phyloP scores from a whole-genome alignment of 2,797 vertebrate species.

The Eremophila alpestris region DNA sequence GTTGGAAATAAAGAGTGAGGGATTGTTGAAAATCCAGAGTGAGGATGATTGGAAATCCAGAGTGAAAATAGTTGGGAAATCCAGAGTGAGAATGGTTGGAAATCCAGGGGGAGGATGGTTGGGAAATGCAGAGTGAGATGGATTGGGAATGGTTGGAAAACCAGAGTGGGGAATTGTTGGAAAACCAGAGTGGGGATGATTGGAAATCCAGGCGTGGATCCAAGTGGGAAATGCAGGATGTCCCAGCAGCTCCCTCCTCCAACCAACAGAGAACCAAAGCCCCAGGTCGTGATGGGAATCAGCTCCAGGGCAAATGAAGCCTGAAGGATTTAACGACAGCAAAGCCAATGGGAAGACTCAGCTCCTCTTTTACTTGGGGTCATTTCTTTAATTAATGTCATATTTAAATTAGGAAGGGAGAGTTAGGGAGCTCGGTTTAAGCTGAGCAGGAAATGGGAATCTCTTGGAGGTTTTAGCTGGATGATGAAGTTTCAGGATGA shows the following conservation, averaged over 20 bases:
- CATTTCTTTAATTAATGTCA: background rate
- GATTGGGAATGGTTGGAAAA: background rate
- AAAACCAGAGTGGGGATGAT: too few relatives aligned
- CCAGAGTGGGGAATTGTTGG: background rate
- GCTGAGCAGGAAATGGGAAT: background rate
- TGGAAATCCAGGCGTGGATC: background rate
- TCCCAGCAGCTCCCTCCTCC: background rate
- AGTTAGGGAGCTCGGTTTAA: accelerated
- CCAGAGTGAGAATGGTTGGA: accelerated
- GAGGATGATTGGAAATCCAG: background rate
- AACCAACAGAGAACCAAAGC: background rate
- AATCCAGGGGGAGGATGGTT: accelerated
- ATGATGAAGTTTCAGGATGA: background rate
- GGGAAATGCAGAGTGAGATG: accelerated
- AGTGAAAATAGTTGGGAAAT: accelerated
- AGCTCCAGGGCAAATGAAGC: background rate
- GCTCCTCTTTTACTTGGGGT: background rate
- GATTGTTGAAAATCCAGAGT: background rate
- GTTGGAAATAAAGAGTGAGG: background rate
- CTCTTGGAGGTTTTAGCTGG: background rate
- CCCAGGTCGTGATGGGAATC: background rate
- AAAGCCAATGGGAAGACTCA: background rate
- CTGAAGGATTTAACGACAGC: background rate
- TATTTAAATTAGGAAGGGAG: background rate
- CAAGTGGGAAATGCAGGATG: background rate